phyloP scores from a whole-genome alignment of 2,888 invertebrate genomes.

The Drosophila borborema region DNA sequence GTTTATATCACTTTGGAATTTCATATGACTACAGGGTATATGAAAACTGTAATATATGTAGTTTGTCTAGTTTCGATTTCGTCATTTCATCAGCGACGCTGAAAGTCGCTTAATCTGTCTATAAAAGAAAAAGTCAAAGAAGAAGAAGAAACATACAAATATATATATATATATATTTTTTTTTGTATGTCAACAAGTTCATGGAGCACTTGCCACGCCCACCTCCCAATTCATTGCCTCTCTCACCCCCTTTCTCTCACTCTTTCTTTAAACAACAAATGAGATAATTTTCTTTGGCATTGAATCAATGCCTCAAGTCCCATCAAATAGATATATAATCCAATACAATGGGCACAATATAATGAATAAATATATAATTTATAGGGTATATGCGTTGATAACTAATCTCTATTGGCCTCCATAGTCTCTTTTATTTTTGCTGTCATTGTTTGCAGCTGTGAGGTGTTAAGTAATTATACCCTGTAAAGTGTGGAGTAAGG shows the following conservation, averaged over 20 bases:
- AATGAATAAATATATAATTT: constrained; percentile 14
- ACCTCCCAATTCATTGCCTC: not conserved
- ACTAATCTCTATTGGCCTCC: not conserved
- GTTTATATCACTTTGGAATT: too few relatives aligned
- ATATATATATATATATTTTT: not conserved
- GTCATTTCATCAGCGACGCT: constrained; percentile 15
- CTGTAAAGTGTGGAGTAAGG: not conserved
- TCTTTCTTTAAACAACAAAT: constrained; percentile 49
- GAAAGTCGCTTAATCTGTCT: constrained; percentile 20
- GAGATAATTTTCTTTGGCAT: constrained; percentile 53
- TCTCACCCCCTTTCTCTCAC: not conserved
- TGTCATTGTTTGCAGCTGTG: constrained; percentile 24
- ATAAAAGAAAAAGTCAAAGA: constrained; percentile 8
- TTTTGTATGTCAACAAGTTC: constrained; percentile 63
- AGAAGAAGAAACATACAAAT: constrained; percentile 5
- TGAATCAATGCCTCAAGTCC: constrained; percentile 11
- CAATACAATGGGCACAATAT: constrained; percentile 4
- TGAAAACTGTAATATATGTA: not conserved
- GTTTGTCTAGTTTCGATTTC: constrained; percentile 16
- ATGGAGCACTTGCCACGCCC: constrained; percentile 28
- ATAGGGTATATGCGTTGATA: constrained; percentile 11
- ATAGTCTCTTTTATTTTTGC: not conserved
- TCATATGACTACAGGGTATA: not conserved
- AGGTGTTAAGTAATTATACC: constrained; percentile 55
- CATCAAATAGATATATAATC: constrained; percentile 9